Percentiles rank a stretch among this genome's conserved stretches.
Evolutionary conservation across 2,888 invertebrate species (phyloP).

Genomic region (Campaea margaritaria): DNA sequence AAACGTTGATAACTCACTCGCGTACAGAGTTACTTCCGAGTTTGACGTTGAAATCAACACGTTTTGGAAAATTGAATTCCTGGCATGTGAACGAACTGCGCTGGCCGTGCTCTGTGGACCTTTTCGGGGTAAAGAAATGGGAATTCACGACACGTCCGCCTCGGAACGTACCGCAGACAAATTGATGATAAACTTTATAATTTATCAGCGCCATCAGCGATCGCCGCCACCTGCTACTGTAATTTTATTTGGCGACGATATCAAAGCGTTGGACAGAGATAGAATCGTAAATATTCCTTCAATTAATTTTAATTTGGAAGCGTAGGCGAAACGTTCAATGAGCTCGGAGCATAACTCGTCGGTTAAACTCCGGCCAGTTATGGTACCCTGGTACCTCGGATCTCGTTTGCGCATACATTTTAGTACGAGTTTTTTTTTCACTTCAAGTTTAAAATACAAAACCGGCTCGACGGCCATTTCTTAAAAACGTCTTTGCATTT

Average conservation of each 20-base stretch:
- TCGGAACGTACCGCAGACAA: constrained; percentile 52
- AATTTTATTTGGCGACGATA: constrained; percentile 45
- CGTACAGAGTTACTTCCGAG: constrained; percentile 81
- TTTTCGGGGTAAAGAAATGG: constrained; percentile 52
- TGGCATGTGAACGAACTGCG: constrained; percentile 60
- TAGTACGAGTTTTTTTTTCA: constrained; percentile 69
- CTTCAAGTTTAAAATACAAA: constrained; percentile 71
- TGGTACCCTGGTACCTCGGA: constrained; percentile 76
- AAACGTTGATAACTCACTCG: constrained; percentile 84
- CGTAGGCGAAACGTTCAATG: constrained; percentile 69
- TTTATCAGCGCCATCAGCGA: constrained; percentile 52
- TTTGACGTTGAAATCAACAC: constrained; percentile 62
- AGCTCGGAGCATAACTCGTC: constrained; percentile 56
- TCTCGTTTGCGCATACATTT: constrained; percentile 83
- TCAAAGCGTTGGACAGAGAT: constrained; percentile 63
- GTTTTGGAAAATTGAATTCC: constrained; percentile 55
- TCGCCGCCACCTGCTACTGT: constrained; percentile 47
- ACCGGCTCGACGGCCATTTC: constrained; percentile 77
- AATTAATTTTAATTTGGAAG: constrained; percentile 49
- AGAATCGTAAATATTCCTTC: constrained; percentile 63
- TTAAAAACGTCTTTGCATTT: constrained; percentile 80
- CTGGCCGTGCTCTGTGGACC: constrained; percentile 43
- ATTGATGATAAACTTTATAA: constrained; percentile 56
- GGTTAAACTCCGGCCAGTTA: constrained; percentile 61
- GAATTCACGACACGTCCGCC: constrained; percentile 56